A percentile compares a stretch with the other conserved stretches of the same genome.
Conservation (phyloP, 2,888 invertebrate genomes). For the Apamea epomidion region DNA sequence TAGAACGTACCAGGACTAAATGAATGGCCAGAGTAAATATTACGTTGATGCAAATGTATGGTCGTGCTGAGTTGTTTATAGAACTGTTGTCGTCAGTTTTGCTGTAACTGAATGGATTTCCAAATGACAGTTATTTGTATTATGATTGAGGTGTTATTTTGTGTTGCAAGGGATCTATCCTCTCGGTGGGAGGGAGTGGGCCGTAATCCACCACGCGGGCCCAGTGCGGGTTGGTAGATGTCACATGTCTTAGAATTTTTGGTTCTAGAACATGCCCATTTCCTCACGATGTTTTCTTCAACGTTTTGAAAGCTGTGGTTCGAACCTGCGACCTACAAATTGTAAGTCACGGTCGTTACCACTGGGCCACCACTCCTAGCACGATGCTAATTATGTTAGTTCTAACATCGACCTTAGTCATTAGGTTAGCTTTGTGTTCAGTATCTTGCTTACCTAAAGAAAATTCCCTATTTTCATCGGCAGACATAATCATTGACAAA, state of each 20-base stretch:
- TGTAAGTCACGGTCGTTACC: background rate
- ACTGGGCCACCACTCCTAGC: background rate
- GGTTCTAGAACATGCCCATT: background rate
- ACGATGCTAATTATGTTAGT: background rate
- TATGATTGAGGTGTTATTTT: constrained; percentile 19
- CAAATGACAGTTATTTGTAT: constrained; percentile 36
- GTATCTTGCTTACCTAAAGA: background rate
- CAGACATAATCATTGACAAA: constrained; percentile 8
- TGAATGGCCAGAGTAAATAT: constrained; percentile 55
- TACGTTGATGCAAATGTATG: constrained; percentile 64
- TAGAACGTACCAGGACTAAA: constrained; percentile 45
- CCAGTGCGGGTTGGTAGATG: too few species aligned
- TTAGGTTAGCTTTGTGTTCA: background rate
- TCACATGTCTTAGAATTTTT: background rate
- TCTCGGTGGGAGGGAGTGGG: background rate
- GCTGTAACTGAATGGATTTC: constrained; percentile 24
- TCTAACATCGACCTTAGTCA: background rate
- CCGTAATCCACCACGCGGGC: too few species aligned
- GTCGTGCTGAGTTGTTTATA: constrained; percentile 48
- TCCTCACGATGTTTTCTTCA: background rate
- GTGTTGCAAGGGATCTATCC: background rate
- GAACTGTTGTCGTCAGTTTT: constrained; percentile 41
- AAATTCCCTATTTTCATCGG: background rate
- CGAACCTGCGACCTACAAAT: background rate
- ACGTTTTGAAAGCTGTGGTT: background rate